A percentile compares a stretch with the other conserved stretches of the same genome.
These are phyloP conservation scores for Solea senegalensis DNA, from an alignment of 2,113 vertebrate genomes.

Conservation along the genomic window DNA sequence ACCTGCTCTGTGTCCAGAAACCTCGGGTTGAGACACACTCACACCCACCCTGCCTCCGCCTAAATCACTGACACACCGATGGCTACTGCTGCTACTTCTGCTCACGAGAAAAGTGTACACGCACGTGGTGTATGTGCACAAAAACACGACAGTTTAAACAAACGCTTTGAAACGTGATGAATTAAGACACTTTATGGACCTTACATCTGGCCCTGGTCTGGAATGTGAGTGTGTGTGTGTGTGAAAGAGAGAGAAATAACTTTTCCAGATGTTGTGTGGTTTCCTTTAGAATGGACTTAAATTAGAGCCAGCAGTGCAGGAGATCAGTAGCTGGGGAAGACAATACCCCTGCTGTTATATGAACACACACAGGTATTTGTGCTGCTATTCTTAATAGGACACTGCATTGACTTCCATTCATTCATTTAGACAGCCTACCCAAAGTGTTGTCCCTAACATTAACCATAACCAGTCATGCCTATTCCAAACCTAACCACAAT, in stretches of 20 bases:
- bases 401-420: too few relatives aligned
- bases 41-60: not conserved
- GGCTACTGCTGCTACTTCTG: constrained; percentile 18
- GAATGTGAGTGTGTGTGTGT: constrained; percentile 24
- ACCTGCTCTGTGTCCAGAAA: not conserved
- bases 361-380: not conserved
- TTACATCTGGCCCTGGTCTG: constrained; percentile 37
- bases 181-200: constrained; percentile 51
- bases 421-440: too few relatives aligned
- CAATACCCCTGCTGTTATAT: constrained; percentile 35
- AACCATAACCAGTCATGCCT: too few relatives aligned
- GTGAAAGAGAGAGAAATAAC: constrained; percentile 2
- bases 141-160: not conserved
- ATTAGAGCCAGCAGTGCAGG: constrained; percentile 41
- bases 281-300: constrained; percentile 43
- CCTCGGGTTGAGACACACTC: not conserved
- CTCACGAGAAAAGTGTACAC: not conserved
- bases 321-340: constrained; percentile 11
- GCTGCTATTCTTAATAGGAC: too few relatives aligned
- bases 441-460: too few relatives aligned
- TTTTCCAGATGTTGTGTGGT: constrained; percentile 64
- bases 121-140: not conserved
- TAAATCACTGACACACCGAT: not conserved
- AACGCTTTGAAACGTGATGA: constrained; percentile 11
- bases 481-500: too few relatives aligned